A percentile compares a stretch with the other conserved stretches of the same genome.
These are phyloP conservation scores for Apostichopus leukothele DNA, from an alignment of 53 echinoderm and acorn worm genomes.

Conservation along the genomic window DNA sequence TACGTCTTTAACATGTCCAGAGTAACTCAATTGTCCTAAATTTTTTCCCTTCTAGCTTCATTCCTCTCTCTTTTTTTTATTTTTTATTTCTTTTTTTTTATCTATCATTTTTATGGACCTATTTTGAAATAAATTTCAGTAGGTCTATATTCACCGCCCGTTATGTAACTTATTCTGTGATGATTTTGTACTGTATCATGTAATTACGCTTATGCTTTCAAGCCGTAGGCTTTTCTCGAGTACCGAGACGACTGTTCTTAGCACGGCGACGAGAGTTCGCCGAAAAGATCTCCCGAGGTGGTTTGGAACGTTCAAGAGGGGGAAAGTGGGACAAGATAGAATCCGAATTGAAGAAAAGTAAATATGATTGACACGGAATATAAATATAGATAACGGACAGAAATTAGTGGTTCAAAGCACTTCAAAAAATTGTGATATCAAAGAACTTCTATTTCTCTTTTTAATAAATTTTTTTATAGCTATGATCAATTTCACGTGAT, in stretches of 20 bases:
- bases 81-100: background rate
- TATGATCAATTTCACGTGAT: background rate
- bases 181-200: background rate
- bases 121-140: too few relatives aligned
- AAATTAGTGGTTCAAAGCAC: slow-evolving; percentile 4
- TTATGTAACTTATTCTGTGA: slow-evolving; percentile 10
- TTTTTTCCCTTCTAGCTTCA: too few relatives aligned
- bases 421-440: background rate
- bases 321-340: slow-evolving; percentile 23
- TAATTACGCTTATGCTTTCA: slow-evolving; percentile 14
- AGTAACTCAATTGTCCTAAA: too few relatives aligned
- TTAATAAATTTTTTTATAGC: background rate
- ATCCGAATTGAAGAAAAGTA: slow-evolving; percentile 15
- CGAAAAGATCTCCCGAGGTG: slow-evolving; percentile 24
- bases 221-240: slow-evolving; percentile 6
- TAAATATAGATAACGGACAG: background rate
- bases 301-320: slow-evolving; percentile 33
- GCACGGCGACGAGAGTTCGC: background rate
- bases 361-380: slow-evolving; percentile 44
- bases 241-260: background rate
- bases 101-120: too few relatives aligned
- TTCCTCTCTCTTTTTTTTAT: background rate
- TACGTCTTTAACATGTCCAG: too few relatives aligned
- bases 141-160: background rate
- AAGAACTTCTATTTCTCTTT: background rate